phyloP scores from a whole-genome alignment of 1,140 invertebrate species.

The Macrobrachium nipponense region DNA sequence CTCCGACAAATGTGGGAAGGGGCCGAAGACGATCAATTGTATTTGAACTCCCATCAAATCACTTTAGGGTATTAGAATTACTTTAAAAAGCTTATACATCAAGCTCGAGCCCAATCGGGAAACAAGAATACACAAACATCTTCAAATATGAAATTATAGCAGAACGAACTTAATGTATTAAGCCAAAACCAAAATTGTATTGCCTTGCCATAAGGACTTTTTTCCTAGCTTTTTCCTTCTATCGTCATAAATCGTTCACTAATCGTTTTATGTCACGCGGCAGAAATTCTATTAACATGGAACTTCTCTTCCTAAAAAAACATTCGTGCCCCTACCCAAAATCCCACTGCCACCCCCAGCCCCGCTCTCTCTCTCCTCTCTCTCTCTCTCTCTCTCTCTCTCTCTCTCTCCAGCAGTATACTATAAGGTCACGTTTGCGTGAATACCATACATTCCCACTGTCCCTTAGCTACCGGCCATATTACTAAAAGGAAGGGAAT shows the following conservation, averaged over 20 bases:
- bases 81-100: too few species aligned
- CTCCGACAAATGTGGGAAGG: neutral
- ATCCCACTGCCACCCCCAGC: neutral
- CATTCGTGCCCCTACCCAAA: neutral
- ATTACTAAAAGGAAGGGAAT: neutral
- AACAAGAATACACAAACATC: neutral
- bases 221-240: neutral
- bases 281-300: neutral
- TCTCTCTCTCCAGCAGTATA: neutral
- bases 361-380: neutral
- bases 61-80: neutral
- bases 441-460: neutral
- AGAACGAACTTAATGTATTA: neutral
- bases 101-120: too few species aligned
- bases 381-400: constrained; percentile 12
- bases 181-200: neutral
- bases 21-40: neutral
- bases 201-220: neutral
- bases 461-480: neutral
- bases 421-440: too few species aligned
- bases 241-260: neutral
- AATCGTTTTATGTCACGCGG: neutral
- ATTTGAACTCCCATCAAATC: neutral
- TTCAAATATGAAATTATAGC: neutral
- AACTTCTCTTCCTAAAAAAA: neutral